These are phyloP conservation scores for Andrena chrysosceles DNA, from an alignment of 2,888 invertebrate genomes.

Conservation along the genomic window DNA sequence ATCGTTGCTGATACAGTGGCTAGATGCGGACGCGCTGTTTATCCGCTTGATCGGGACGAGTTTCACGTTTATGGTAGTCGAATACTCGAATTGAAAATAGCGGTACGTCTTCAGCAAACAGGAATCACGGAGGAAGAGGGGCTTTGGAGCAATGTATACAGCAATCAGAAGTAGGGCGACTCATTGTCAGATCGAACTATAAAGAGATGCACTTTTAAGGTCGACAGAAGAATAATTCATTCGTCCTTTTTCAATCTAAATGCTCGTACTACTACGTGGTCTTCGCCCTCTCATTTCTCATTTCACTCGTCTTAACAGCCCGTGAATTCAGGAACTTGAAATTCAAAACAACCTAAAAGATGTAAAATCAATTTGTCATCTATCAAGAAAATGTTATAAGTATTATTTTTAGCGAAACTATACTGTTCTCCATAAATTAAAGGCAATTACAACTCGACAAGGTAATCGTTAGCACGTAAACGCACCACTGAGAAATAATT, in stretches of 20 bases:
- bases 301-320: neutral
- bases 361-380: too few species aligned
- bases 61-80: neutral
- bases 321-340: too few species aligned
- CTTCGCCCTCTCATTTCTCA: neutral
- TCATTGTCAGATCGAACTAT: neutral
- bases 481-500: neutral
- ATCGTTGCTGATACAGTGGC: neutral
- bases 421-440: neutral
- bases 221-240: neutral
- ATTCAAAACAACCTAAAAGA: too few species aligned
- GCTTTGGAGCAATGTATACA: neutral
- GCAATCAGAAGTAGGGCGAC: neutral
- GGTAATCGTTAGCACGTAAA: constrained; percentile 13
- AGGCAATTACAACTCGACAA: neutral
- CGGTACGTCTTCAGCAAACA: neutral
- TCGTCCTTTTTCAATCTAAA: neutral
- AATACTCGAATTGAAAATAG: constrained; percentile 21
- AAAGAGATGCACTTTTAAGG: neutral
- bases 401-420: neutral
- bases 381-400: too few species aligned
- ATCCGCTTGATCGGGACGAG: constrained; percentile 33
- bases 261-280: too few species aligned
- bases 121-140: neutral
- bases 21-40: constrained; percentile 26